phyloP scores from a whole-genome alignment of 2,888 invertebrate species.

The Tortrix viridana region DNA sequence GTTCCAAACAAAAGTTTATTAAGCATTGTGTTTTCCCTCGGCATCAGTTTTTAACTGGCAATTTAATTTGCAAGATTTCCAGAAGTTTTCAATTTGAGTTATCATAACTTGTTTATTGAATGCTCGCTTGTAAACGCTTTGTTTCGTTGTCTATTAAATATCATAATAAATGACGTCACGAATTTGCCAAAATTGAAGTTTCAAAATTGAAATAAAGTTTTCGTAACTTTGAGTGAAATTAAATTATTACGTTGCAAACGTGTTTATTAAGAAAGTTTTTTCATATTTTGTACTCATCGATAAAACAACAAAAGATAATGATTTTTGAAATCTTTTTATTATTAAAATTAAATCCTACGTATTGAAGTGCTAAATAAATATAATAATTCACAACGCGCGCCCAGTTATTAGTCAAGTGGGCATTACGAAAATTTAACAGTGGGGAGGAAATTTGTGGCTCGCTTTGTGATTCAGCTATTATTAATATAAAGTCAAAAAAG shows the following conservation, averaged over 20 bases:
- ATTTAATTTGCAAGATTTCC: constrained; percentile 36
- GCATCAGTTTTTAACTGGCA: constrained; percentile 37
- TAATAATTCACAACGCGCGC: no score
- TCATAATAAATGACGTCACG: constrained; percentile 5
- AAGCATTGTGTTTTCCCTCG: constrained; percentile 31
- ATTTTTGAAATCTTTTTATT: no score
- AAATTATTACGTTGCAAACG: not conserved
- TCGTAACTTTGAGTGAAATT: not conserved
- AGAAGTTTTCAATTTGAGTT: constrained; percentile 37
- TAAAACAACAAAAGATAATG: no score
- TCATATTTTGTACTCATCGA: no score
- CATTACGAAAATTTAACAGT: no score
- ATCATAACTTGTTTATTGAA: constrained; percentile 38
- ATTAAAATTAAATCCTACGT: no score
- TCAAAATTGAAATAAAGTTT: not conserved
- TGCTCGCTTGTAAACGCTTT: constrained; percentile 27
- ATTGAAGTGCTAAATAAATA: no score
- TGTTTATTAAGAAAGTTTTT: no score
- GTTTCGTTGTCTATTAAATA: constrained; percentile 29
- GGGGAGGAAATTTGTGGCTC: no score
- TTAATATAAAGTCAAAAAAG: no score
- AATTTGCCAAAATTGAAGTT: constrained; percentile 13
- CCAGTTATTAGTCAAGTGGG: no score
- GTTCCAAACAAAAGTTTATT: constrained; percentile 34
- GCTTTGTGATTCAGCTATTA: no score